These are phyloP conservation scores for Diploscapter pachys DNA, from an alignment of 1,140 invertebrate species.

Conservation along the genomic window DNA sequence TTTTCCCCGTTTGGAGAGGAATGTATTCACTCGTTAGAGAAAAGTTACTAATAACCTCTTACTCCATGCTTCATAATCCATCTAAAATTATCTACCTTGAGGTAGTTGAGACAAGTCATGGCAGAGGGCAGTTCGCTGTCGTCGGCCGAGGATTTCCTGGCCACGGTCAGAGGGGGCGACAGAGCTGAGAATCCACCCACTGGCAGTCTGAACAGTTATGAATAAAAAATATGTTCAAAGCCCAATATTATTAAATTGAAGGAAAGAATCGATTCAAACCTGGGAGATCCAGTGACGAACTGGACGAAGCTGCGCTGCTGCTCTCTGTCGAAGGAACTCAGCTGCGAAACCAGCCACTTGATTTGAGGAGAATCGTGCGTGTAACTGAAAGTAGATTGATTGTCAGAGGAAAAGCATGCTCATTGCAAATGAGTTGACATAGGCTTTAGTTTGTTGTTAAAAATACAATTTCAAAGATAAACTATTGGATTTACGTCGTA, in stretches of 20 bases:
- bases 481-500: no score
- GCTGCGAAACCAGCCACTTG: constrained; percentile 85
- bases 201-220: constrained; percentile 68
- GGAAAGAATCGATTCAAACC: no score
- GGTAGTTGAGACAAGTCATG: constrained; percentile 99
- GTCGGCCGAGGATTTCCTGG: constrained; percentile 85
- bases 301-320: constrained; percentile 91
- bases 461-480: no score
- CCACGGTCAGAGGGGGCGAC: constrained; percentile 87
- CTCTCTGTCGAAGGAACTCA: constrained; percentile 79
- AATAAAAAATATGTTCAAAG: no score
- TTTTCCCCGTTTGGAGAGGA: no score
- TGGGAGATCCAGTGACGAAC: constrained; percentile 93
- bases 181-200: constrained; percentile 95
- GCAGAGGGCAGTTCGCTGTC: constrained; percentile 95
- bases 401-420: no score
- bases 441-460: no score
- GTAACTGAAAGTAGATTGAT: constrained; percentile 64
- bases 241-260: no score
- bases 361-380: constrained; percentile 89
- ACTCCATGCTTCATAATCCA: no score
- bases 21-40: no score
- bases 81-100: constrained; percentile 67
- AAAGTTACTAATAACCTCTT: no score
- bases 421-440: no score